Evolutionary conservation across 2,797 vertebrate species (phyloP).

Genomic region (Pelodytes ibericus): DNA sequence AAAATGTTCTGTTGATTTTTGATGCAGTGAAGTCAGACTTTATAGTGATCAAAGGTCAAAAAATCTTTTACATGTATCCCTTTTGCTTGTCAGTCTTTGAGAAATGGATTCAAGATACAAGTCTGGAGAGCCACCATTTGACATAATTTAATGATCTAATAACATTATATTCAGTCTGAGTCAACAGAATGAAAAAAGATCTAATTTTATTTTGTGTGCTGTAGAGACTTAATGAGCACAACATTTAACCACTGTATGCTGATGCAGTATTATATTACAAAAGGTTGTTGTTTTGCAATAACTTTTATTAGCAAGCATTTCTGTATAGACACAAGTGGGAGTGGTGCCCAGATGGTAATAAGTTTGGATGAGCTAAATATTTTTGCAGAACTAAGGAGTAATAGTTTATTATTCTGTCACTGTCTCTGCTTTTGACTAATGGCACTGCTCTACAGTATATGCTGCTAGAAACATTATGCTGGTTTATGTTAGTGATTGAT

Average conservation of each 20-base stretch:
- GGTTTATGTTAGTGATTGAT: too few species aligned
- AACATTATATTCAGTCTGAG: conserved; percentile 4
- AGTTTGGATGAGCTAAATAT: neutral
- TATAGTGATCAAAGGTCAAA: neutral
- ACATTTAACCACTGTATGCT: neutral
- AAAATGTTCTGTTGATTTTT: neutral
- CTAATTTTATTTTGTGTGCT: neutral
- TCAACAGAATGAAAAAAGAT: conserved; percentile 16
- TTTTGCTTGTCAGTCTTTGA: conserved; percentile 5
- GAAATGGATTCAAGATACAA: neutral
- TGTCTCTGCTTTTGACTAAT: neutral
- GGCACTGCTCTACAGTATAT: neutral
- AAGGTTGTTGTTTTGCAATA: conserved; percentile 6
- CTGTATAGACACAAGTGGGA: neutral
- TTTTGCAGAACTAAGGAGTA: neutral
- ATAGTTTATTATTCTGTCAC: neutral
- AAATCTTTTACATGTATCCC: neutral
- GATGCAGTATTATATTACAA: neutral
- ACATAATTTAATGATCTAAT: conserved; percentile 1
- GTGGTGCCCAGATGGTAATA: neutral
- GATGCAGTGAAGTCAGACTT: neutral
- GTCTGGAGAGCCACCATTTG: neutral
- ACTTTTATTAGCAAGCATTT: neutral
- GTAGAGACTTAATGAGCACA: conserved; percentile 2
- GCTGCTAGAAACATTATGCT: neutral